phyloP scores from a whole-genome alignment of 2,888 invertebrate genomes.

The Acronicta psi region DNA sequence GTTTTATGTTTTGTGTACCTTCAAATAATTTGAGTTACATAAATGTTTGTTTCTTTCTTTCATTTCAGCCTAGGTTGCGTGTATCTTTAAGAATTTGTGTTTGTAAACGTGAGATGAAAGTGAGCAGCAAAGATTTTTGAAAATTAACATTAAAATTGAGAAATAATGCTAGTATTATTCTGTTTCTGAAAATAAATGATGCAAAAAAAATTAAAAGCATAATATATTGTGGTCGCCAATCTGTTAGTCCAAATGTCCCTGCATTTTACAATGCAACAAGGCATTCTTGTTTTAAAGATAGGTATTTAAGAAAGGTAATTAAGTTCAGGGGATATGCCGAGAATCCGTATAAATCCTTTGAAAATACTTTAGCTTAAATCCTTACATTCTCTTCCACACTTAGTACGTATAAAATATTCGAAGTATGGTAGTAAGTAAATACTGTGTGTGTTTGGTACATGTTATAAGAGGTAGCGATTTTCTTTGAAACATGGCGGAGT shows the following conservation, averaged over 20 bases:
- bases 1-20: no score
- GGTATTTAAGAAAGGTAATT: slow-evolving; percentile 1
- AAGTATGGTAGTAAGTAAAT: slow-evolving; percentile 48
- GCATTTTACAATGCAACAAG: no score
- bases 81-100: no score
- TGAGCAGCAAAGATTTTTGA: no score
- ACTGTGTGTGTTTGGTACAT: slow-evolving; percentile 7
- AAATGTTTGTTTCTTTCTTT: no score
- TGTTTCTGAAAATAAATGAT: no score
- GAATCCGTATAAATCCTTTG: slow-evolving; percentile 3
- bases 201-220: no score
- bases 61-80: no score
- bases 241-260: neutral
- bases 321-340: slow-evolving; percentile 3
- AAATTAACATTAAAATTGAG: no score
- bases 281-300: slow-evolving; percentile 2
- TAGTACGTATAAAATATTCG: slow-evolving; percentile 43
- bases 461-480: neutral
- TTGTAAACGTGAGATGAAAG: no score
- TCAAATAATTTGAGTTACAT: no score
- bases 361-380: slow-evolving; percentile 28
- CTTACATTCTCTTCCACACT: slow-evolving; percentile 22
- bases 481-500: neutral
- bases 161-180: no score
- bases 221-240: neutral